phyloP scores from a whole-genome alignment of 2,888 invertebrate species.

The Tinea trinotella region DNA sequence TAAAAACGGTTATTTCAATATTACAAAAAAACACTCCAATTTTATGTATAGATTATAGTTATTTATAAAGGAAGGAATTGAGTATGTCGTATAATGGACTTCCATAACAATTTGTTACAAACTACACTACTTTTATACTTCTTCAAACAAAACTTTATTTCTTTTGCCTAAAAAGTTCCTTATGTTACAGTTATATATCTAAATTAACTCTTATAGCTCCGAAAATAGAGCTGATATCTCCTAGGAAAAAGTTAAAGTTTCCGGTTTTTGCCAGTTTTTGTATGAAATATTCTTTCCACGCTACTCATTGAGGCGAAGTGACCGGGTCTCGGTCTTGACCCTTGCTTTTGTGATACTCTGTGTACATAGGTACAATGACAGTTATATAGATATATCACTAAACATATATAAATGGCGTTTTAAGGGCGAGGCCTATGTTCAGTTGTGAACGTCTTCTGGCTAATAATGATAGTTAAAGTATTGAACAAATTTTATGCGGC shows the following conservation, averaged over 20 bases:
- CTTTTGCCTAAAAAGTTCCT: not conserved
- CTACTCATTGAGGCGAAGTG: not conserved
- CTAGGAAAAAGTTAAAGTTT: conserved; percentile 6
- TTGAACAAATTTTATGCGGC: no score
- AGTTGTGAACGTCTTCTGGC: no score
- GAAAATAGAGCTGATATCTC: not conserved
- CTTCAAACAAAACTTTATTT: not conserved
- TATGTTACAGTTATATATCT: not conserved
- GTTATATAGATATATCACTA: no score
- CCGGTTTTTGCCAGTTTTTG: conserved; percentile 1
- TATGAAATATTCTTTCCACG: conserved; percentile 17
- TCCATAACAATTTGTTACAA: not conserved
- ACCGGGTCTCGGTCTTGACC: not conserved
- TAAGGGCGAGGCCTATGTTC: no score
- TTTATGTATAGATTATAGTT: no score
- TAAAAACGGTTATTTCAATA: no score
- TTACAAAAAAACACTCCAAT: no score
- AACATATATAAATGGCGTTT: no score
- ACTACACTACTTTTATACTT: not conserved
- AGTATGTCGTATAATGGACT: no score
- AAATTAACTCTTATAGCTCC: not conserved
- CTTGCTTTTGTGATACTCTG: not conserved
- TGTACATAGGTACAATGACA: no score
- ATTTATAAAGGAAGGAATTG: no score
- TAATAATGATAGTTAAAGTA: no score